phyloP scores from a whole-genome alignment of 64 coral and sea anemone genomes.

The Porites australiensis region DNA sequence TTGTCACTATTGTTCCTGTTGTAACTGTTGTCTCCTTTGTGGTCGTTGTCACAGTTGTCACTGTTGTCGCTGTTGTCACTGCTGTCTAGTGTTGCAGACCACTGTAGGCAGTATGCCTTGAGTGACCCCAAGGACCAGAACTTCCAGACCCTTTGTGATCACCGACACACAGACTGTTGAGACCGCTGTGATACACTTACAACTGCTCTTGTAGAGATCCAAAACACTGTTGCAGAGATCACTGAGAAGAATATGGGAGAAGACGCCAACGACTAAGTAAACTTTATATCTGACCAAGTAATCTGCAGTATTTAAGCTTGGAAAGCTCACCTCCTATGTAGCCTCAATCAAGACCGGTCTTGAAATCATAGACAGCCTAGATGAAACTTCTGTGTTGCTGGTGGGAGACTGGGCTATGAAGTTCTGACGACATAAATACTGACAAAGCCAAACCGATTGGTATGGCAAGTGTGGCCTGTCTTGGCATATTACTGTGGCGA shows the following conservation, averaged over 20 bases:
- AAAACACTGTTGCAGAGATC: neutral
- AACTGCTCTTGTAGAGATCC: neutral
- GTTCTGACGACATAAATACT: conserved; percentile 17
- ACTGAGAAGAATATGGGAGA: neutral
- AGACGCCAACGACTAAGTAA: conserved; percentile 7
- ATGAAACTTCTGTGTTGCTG: neutral
- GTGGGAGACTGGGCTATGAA: conserved; percentile 58
- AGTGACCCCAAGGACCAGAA: neutral
- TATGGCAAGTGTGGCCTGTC: conserved; percentile 30
- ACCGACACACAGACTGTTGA: neutral
- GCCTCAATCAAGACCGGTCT: conserved; percentile 54
- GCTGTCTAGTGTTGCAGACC: neutral
- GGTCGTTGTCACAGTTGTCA: too few relatives aligned
- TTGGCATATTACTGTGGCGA: conserved; percentile 43
- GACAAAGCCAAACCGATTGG: conserved; percentile 37
- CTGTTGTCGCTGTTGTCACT: too few relatives aligned
- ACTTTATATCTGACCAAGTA: neutral
- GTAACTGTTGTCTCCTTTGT: too few relatives aligned
- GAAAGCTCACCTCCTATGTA: conserved; percentile 28
- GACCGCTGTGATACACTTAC: neutral
- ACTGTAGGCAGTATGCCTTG: conserved; percentile 9
- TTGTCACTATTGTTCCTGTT: too few relatives aligned
- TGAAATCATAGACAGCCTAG: neutral
- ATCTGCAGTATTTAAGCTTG: conserved; percentile 23
- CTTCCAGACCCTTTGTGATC: conserved; percentile 1